Evolutionary conservation across 2,113 vertebrate genomes (phyloP), one percentile per base, ranked within the genome.

Genomic region (Atractosteus spatula): DNA sequence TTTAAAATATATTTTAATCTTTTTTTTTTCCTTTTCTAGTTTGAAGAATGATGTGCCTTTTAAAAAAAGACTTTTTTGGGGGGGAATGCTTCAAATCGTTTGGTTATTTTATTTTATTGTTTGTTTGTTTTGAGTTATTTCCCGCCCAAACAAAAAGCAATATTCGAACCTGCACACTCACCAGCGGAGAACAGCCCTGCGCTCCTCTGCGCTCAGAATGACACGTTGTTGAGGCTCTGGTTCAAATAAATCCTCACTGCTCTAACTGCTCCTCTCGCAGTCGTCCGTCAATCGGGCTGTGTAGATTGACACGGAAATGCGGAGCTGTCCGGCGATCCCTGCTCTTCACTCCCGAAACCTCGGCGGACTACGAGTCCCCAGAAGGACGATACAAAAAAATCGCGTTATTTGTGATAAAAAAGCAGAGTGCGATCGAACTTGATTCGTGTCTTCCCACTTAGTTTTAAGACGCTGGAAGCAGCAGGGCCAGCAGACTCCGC

Each of bases 1-100:
- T 42, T 11, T 0, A 56, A 69, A 66, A 75, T 71, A 75, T 64
- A 75, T 71, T 71, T 66, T 61, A 56, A 71, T 66, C 42, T 3
- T 75, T 68, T 73, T 67, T 67, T 29, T 29, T 73, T 29, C 47
- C 42, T 57, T 72, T 72, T 69, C 63, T 70, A 70, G 62, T 70
- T 73, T 66, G 11, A 73, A 73, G 68, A 56, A 70, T 66, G 55
- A 71, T 62, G 65, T 75, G 69, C 8, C 55, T 70, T 75, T 62
- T 55, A 64, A 55, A 55, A 42, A 70, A 67, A 66, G 71, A 66
- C 63, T 73, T 66, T 67, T 74, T 59, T 63, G 14, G 45, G 68
- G 41, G 5, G 5, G n/a, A 59, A 59, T n/a, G 12, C 5, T 59
- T 59, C 11, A n/a, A 59, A 59, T 13, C 57, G 2, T 59, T 29